Evolutionary conservation across 2,113 vertebrate species (phyloP), one percentile per base, ranked within the genome.

Genomic region (Morone saxatilis): DNA sequence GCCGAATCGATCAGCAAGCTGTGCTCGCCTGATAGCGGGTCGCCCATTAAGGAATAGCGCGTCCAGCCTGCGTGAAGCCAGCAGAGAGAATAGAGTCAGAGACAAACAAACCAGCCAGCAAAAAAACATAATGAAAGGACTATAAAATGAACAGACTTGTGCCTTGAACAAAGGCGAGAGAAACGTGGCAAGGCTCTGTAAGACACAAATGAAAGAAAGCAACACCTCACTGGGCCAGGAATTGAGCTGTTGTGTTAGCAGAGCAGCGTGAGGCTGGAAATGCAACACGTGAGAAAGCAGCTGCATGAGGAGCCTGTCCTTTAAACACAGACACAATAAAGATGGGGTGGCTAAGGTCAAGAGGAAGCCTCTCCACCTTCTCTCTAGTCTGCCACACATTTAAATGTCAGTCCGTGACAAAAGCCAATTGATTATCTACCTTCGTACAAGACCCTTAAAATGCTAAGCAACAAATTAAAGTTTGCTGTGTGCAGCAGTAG

Each of bases 11-110:
- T 97, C 92, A 95, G 95, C 91, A 98, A 94, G 91, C 97, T 96
- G 84, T 98, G 97, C 86, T 97, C 97, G 62, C 97, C 97, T 62
- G 91, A 95, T 86, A 93, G 91, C 13, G 94, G 93, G 85, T 96
- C 95, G 76, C 97, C 97, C 63, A 96, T 93, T 80, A 98, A 96
- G 90, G 96, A 96, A 83, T 98, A 97, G 56, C 97, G 96, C 69
- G 93, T 93, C 97, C 97, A 98, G 68, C 97, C 97, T 98, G 92
- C 76, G 45, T 88, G 90, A 80, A 81, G 82, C 90, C 86, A 90
- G 70, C 79, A 63, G 66, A 86, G 83, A 87, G 84, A 88, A 92
- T 63, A 63, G 74, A 85, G 85, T 88, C 78, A 89, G 84, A 72
- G 72, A 86, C 79, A 81, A 87, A 89, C 85, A 87, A 92, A 87